Conservation (phyloP, 2,888 invertebrate genomes). For the Lasioglossum villosulum region DNA sequence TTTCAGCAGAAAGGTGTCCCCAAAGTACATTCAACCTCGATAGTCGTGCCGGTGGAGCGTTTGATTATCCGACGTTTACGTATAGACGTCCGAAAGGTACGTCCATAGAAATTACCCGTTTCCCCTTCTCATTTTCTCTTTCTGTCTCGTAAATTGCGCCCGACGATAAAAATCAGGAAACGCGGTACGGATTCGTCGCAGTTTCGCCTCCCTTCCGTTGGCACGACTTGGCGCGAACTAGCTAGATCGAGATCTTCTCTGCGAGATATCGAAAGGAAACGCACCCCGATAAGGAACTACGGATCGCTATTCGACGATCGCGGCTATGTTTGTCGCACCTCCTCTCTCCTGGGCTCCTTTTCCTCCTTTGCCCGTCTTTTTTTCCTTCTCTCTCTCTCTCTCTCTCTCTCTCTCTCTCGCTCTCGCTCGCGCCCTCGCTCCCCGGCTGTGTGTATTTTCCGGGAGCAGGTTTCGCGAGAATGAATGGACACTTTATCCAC, state of each 20-base stretch:
- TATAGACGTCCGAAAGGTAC: conserved; percentile 17
- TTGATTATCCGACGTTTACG: conserved; percentile 40
- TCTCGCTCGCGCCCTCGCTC: not conserved
- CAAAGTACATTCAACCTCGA: conserved; percentile 15
- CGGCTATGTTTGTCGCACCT: conserved; percentile 37
- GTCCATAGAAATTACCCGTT: conserved; percentile 66
- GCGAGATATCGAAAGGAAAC: conserved; percentile 69
- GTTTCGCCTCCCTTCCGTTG: conserved; percentile 43
- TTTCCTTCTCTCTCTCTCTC: not conserved
- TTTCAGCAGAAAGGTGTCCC: conserved; percentile 20
- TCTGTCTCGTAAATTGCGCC: conserved; percentile 69
- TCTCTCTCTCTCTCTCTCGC: not conserved
- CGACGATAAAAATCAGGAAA: conserved; percentile 71
- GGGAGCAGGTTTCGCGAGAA: conserved; percentile 73
- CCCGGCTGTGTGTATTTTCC: conserved; percentile 63
- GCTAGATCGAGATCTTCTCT: conserved; percentile 63
- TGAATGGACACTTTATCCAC: conserved; percentile 79
- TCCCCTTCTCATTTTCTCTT: conserved; percentile 54
- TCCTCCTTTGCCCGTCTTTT: not conserved
- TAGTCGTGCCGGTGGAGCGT: not conserved
- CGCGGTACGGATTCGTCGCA: conserved; percentile 58
- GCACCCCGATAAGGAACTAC: conserved; percentile 65
- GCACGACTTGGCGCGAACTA: conserved; percentile 38
- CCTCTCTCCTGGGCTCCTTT: not conserved
- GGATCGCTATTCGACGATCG: conserved; percentile 58